A percentile compares a stretch with the other conserved stretches of the same genome.
Conservation (phyloP, 2,797 vertebrate species). For the Prunella strophiata region DNA sequence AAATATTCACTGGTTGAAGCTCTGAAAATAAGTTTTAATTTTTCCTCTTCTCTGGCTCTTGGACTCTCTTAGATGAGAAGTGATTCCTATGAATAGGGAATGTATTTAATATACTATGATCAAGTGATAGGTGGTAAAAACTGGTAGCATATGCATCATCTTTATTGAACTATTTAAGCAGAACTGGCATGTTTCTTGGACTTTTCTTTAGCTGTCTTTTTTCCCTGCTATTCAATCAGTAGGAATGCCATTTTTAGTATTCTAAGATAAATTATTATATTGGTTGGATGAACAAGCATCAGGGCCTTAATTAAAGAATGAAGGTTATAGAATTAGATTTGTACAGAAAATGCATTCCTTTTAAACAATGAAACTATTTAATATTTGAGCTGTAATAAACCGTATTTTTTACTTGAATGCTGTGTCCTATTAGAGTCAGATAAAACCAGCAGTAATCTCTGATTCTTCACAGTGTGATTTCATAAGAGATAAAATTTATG, state of each 20-base stretch:
- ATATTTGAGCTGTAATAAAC: slow-evolving; percentile 39
- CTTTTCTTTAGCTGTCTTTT: neutral
- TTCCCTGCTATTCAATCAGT: slow-evolving; percentile 31
- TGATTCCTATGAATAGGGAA: neutral
- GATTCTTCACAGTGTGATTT: slow-evolving; percentile 51
- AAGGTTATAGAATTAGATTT: slow-evolving; percentile 41
- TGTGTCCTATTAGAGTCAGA: slow-evolving; percentile 1
- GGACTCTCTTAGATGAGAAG: neutral
- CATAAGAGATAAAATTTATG: slow-evolving; percentile 28
- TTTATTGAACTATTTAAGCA: slow-evolving; percentile 2
- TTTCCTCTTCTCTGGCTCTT: neutral
- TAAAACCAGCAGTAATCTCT: slow-evolving; percentile 13
- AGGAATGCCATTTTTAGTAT: neutral
- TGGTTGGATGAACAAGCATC: slow-evolving; percentile 52
- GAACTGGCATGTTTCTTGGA: neutral
- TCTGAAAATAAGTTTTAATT: neutral
- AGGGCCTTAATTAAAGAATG: slow-evolving; percentile 66
- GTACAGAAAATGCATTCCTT: slow-evolving; percentile 37
- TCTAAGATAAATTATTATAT: slow-evolving; percentile 50
- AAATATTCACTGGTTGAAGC: neutral
- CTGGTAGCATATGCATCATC: neutral
- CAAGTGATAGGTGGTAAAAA: neutral
- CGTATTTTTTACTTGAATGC: neutral
- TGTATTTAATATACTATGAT: neutral
- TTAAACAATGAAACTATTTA: neutral